A percentile compares a stretch with the other conserved stretches of the same genome.
phyloP scores from a whole-genome alignment of 1,140 invertebrate genomes.

The Drosophila micromelanica region DNA sequence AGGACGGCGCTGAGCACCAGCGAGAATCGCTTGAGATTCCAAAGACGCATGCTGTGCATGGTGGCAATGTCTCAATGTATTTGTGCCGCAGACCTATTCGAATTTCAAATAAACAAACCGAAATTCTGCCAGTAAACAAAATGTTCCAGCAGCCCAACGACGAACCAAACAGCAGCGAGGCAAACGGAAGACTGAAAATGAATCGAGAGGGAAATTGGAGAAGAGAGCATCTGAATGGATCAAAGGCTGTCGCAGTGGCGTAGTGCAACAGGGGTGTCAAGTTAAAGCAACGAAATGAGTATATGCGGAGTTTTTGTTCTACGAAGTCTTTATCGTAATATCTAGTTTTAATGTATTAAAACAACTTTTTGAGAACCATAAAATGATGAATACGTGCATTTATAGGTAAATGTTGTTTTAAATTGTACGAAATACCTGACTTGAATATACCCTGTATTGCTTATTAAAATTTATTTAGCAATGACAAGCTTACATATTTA shows the following conservation, averaged over 20 bases:
- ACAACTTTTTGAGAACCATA: no score
- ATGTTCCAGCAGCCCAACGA: conserved; percentile 14
- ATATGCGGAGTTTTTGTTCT: no score
- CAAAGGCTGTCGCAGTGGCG: conserved; percentile 29
- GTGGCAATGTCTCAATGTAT: conserved; percentile 30
- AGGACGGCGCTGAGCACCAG: conserved; percentile 46
- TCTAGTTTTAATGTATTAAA: no score
- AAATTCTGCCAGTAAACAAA: conserved; percentile 26
- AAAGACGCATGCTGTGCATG: conserved; percentile 61
- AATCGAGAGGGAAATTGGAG: conserved; percentile 13
- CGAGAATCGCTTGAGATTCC: conserved; percentile 70
- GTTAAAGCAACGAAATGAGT: no score
- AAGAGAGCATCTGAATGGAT: conserved; percentile 7
- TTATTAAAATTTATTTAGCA: no score
- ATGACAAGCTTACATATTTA: no score
- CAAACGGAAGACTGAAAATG: conserved; percentile 33
- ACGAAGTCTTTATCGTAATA: no score
- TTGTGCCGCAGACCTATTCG: conserved; percentile 28
- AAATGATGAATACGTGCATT: no score
- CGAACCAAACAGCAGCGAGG: conserved; percentile 29
- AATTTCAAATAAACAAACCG: conserved; percentile 72
- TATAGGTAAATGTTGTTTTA: no score
- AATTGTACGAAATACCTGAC: no score
- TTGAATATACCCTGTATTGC: no score
- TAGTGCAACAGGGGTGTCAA: background rate